Percentiles rank a stretch among this genome's conserved stretches.
These are phyloP conservation scores for Apteryx mantelli DNA, from an alignment of 2,113 vertebrate species.

Conservation along the genomic window DNA sequence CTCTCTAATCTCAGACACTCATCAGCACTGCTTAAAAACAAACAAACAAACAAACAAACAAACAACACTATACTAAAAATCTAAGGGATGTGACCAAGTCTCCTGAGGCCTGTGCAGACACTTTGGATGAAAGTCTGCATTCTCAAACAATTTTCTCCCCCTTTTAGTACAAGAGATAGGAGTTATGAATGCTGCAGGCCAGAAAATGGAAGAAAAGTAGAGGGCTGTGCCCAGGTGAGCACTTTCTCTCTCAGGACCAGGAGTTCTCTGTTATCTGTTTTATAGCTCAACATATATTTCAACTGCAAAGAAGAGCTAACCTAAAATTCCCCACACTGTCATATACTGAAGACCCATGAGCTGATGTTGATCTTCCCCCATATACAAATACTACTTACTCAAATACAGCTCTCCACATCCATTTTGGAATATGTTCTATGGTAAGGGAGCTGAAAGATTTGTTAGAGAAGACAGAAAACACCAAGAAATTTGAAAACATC, in stretches of 20 bases:
- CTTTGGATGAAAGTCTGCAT: not conserved
- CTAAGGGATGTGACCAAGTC: not conserved
- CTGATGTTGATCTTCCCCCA: not conserved
- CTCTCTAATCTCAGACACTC: not conserved
- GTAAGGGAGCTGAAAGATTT: not conserved
- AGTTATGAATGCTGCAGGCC: rapidly evolving
- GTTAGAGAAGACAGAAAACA: not conserved
- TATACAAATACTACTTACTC: not conserved
- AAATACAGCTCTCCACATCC: rapidly evolving
- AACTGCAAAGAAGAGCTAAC: not conserved
- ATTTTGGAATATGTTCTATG: not conserved
- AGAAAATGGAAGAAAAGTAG: rapidly evolving
- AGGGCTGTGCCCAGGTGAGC: not conserved
- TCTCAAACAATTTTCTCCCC: not conserved
- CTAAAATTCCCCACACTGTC: not conserved
- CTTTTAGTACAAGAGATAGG: not conserved
- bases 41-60: no score
- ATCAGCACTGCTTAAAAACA: not conserved
- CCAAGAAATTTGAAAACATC: not conserved
- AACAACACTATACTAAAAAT: not conserved
- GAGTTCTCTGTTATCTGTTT: not conserved
- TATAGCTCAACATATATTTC: not conserved
- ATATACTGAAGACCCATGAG: not conserved
- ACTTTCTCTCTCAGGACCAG: not conserved
- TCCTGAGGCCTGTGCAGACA: not conserved